These are phyloP conservation scores for Clostera curtula DNA, from an alignment of 2,888 invertebrate species.

Conservation along the genomic window DNA sequence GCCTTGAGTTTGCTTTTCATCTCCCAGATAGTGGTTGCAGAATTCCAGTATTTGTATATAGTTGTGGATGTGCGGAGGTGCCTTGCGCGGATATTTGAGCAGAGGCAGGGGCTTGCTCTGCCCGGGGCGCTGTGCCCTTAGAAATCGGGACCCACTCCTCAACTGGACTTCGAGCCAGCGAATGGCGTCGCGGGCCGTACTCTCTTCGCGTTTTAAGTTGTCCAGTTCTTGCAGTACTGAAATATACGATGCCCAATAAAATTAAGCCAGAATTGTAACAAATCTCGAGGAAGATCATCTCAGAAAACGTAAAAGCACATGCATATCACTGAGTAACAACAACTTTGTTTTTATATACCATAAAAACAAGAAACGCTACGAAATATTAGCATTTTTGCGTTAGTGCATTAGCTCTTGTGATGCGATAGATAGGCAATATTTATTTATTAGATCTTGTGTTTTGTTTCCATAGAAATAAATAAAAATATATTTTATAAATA, in stretches of 20 bases:
- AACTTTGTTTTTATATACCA: background rate
- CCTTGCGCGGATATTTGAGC: conserved; percentile 61
- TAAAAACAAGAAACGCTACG: conserved; percentile 10
- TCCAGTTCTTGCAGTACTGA: conserved; percentile 92
- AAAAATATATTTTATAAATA: too few species aligned
- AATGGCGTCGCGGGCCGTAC: conserved; percentile 91
- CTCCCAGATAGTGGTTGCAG: conserved; percentile 81
- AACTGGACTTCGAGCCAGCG: conserved; percentile 94
- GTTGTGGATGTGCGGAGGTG: conserved; percentile 73
- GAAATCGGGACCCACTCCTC: conserved; percentile 88
- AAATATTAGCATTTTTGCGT: too few species aligned
- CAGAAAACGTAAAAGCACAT: too few species aligned
- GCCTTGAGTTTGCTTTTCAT: conserved; percentile 47
- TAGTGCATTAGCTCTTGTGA: too few species aligned
- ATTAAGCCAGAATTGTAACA: background rate
- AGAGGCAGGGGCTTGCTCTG: conserved; percentile 83
- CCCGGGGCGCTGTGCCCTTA: conserved; percentile 89
- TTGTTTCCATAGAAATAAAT: too few species aligned
- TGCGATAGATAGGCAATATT: too few species aligned
- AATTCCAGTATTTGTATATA: conserved; percentile 89
- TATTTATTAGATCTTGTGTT: too few species aligned
- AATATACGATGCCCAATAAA: conserved; percentile 24
- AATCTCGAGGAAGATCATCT: too few species aligned
- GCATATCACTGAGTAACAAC: too few species aligned
- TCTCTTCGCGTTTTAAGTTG: conserved; percentile 88